Percentiles rank a stretch among this genome's conserved stretches.
Conservation (phyloP, 1,140 invertebrate species). For the Piezodorus guildinii region DNA sequence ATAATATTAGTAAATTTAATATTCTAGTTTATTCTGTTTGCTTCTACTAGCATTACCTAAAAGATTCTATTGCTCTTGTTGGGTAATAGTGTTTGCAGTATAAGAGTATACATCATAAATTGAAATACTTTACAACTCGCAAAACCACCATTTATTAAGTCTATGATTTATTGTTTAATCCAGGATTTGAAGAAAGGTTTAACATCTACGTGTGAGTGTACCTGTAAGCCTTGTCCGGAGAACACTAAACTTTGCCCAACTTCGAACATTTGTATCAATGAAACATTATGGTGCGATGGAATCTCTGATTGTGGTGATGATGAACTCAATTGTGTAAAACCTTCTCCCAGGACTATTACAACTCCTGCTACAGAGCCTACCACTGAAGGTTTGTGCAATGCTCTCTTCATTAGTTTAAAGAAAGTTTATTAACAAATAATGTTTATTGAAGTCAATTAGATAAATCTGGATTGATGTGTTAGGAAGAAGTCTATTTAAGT, state of each 20-base stretch:
- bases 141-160: background rate
- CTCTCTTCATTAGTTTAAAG: too few species aligned
- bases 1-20: too few species aligned
- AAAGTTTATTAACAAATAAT: background rate
- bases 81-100: too few species aligned
- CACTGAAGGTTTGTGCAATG: background rate
- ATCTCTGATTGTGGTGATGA: conserved; percentile 73
- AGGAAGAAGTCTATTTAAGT: too few species aligned
- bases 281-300: conserved; percentile 66
- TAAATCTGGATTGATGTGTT: too few species aligned
- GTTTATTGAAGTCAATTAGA: too few species aligned
- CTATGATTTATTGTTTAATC: conserved; percentile 12
- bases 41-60: too few species aligned
- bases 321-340: conserved; percentile 52
- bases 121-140: too few species aligned
- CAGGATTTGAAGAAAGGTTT: conserved; percentile 41
- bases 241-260: conserved; percentile 53
- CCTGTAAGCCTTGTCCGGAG: conserved; percentile 56
- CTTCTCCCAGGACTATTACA: conserved; percentile 8
- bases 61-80: too few species aligned
- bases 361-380: background rate
- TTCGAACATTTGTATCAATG: conserved; percentile 59
- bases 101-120: too few species aligned
- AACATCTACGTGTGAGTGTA: conserved; percentile 51
- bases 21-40: too few species aligned